Conservation (phyloP, 2,888 invertebrate species). For the Mellilla xanthometata region DNA sequence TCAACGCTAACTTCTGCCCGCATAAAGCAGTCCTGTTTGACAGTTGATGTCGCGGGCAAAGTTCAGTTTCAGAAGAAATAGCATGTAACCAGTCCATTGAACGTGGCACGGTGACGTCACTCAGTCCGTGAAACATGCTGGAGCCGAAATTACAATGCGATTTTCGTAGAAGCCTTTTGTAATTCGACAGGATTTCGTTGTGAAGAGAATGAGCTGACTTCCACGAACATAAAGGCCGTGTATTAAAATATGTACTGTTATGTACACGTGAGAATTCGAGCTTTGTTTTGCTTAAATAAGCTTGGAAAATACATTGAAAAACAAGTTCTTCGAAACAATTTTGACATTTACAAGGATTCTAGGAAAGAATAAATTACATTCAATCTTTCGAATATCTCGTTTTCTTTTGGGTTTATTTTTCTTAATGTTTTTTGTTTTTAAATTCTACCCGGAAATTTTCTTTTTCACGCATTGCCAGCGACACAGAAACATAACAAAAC, state of each 20-base stretch:
- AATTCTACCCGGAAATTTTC: conserved; percentile 4
- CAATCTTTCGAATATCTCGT: neutral
- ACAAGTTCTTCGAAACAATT: neutral
- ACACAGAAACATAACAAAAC: conserved; percentile 64
- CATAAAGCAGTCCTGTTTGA: conserved; percentile 65
- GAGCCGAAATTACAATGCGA: neutral
- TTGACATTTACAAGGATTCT: too few relatives aligned
- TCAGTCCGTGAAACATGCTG: neutral
- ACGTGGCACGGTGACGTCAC: neutral
- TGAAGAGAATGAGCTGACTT: conserved; percentile 1
- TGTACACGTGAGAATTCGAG: neutral
- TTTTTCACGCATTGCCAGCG: conserved; percentile 41
- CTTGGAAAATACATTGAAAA: neutral
- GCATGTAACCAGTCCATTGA: neutral
- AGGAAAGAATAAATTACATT: too few relatives aligned
- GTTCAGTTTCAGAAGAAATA: conserved; percentile 29
- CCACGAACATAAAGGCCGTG: neutral
- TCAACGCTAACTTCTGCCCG: conserved; percentile 71
- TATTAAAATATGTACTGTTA: neutral
- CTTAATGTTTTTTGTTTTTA: neutral
- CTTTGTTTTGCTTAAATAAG: neutral
- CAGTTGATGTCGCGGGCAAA: conserved; percentile 47
- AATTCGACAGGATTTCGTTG: conserved; percentile 1
- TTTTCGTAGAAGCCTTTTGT: conserved; percentile 5
- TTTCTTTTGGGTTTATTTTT: neutral